These are phyloP conservation scores for Glaucidium brasilianum DNA, from an alignment of 2,113 vertebrate genomes.

Conservation along the genomic window DNA sequence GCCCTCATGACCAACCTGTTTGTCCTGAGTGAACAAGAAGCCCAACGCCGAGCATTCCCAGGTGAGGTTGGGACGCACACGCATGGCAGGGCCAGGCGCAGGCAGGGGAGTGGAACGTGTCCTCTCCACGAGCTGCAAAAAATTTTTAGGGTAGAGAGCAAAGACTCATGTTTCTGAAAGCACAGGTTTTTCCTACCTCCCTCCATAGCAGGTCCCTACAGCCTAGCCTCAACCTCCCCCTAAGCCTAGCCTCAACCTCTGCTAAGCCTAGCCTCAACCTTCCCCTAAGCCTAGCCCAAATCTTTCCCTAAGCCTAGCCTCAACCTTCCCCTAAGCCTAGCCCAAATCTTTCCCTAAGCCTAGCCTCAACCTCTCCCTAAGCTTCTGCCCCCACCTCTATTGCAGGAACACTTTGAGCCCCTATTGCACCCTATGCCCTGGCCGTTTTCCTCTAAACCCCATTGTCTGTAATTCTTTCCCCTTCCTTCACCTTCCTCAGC, in stretches of 20 bases:
- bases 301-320: neutral
- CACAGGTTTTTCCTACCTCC: neutral
- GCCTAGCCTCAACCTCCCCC: neutral
- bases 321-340: neutral
- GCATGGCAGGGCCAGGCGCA: neutral
- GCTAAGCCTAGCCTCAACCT: neutral
- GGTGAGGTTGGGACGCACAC: accelerated
- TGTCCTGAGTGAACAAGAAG: neutral
- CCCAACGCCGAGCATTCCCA: neutral
- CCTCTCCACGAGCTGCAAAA: neutral
- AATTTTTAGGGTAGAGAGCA: neutral
- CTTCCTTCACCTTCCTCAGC: neutral
- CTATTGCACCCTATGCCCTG: neutral
- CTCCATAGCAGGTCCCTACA: neutral
- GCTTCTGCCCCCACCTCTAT: neutral
- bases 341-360: neutral
- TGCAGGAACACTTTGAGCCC: neutral
- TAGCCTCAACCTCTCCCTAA: neutral
- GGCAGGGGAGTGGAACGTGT: neutral
- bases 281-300: no score
- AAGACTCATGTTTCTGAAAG: neutral
- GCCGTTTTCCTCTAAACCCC: neutral
- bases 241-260: no score
- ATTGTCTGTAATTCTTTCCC: neutral
- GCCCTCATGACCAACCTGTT: neutral